A percentile compares a stretch with the other conserved stretches of the same genome.
Evolutionary conservation across 2,113 vertebrate species (phyloP).

Genomic region (Struthio camelus): DNA sequence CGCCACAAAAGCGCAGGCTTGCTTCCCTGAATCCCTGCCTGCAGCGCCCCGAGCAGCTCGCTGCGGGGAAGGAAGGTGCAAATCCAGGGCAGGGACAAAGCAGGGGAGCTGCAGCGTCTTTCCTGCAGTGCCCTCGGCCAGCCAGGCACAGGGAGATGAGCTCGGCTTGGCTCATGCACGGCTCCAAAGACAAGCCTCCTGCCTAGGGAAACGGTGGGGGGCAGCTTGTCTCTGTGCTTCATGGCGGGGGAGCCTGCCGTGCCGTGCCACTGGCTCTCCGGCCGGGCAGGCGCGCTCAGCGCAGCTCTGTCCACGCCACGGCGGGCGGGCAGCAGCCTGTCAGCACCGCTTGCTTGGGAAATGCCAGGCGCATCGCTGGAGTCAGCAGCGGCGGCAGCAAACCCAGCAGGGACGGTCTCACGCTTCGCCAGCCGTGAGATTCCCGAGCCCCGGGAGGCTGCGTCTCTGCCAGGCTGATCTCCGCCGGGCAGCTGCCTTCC

Average conservation of each 20-base stretch:
- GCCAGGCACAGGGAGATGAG: background rate
- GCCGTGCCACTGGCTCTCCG: fast-evolving
- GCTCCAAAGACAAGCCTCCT: background rate
- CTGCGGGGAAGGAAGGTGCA: background rate
- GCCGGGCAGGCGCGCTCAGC: fast-evolving
- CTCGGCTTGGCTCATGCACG: background rate
- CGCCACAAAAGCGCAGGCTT: background rate
- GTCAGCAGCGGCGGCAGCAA: fast-evolving
- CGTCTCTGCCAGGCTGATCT: background rate
- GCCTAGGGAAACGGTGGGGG: background rate
- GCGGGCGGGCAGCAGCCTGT: background rate
- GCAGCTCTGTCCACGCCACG: background rate
- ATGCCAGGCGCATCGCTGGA: background rate
- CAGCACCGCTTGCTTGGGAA: background rate
- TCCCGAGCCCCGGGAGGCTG: background rate
- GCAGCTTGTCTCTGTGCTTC: background rate
- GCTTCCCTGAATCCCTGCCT: background rate
- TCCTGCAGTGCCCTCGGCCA: background rate
- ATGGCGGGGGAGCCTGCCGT: background rate
- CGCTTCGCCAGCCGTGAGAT: fast-evolving
- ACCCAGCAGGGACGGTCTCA: fast-evolving
- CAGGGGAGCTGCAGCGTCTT: fast-evolving
- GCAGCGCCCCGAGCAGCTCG: fast-evolving
- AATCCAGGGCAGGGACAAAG: background rate
- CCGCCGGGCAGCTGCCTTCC: background rate